phyloP scores from a whole-genome alignment of 2,113 vertebrate species.

The Cyphomyrus discorhynchus region DNA sequence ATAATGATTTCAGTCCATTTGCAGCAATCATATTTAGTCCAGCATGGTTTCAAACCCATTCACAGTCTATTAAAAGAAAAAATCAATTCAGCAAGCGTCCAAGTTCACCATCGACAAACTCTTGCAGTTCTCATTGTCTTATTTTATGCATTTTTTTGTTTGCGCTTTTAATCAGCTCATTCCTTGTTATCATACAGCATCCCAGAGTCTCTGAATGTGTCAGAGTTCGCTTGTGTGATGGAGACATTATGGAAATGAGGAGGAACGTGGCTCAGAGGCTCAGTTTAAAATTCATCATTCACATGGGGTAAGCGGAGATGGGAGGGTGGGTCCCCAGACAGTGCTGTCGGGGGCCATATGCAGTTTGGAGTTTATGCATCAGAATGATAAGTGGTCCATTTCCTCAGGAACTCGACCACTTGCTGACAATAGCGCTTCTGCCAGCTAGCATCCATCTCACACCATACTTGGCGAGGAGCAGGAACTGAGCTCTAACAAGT shows the following conservation, averaged over 20 bases:
- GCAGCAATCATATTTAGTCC: conserved; percentile 40
- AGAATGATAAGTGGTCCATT: conserved; percentile 17
- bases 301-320: conserved; percentile 30
- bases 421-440: conserved; percentile 53
- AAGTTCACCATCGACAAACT: background rate
- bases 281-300: conserved; percentile 19
- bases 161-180: conserved; percentile 20
- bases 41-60: conserved; percentile 36
- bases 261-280: conserved; percentile 34
- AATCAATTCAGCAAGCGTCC: conserved; percentile 44
- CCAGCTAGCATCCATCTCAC: conserved; percentile 67
- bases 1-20: conserved; percentile 36
- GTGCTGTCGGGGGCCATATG: background rate
- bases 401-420: conserved; percentile 32
- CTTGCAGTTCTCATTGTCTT: conserved; percentile 20
- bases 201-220: conserved; percentile 25
- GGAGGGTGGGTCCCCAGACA: background rate
- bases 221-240: background rate
- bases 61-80: conserved; percentile 45
- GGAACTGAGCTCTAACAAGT: conserved; percentile 69
- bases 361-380: background rate
- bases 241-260: conserved; percentile 35
- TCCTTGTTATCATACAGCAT: conserved; percentile 34
- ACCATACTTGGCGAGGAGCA: conserved; percentile 43
- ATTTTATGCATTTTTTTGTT: conserved; percentile 18